These are phyloP conservation scores for Muscicapa striata DNA, from an alignment of 2,797 vertebrate genomes.

Conservation along the genomic window DNA sequence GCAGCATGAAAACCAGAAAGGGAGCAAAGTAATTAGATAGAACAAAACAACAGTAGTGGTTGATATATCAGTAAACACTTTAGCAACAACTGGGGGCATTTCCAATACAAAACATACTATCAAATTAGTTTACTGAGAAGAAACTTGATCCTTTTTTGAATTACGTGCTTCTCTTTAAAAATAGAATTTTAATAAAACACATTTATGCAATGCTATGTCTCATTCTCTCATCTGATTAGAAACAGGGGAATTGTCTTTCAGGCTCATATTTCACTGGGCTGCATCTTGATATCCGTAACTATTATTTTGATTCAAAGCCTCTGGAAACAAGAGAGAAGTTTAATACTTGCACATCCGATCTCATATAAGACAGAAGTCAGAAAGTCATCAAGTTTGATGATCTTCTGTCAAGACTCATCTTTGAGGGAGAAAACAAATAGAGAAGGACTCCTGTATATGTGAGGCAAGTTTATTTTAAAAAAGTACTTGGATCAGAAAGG, in stretches of 20 bases:
- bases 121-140: background rate
- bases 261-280: background rate
- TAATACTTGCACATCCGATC: background rate
- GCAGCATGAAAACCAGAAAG: background rate
- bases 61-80: background rate
- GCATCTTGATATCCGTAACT: background rate
- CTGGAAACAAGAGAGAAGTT: background rate
- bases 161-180: background rate
- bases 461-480: background rate
- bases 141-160: background rate
- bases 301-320: background rate
- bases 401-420: background rate
- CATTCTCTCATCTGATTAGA: background rate
- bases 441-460: background rate
- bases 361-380: background rate
- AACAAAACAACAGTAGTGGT: background rate
- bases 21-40: background rate
- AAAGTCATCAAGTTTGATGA: background rate
- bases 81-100: background rate
- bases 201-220: background rate
- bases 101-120: background rate
- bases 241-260: background rate
- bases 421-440: background rate
- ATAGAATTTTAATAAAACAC: background rate
- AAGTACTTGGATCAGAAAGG: background rate